Evolutionary conservation across 2,888 invertebrate species (phyloP).

Genomic region (Electrophaes corylata): DNA sequence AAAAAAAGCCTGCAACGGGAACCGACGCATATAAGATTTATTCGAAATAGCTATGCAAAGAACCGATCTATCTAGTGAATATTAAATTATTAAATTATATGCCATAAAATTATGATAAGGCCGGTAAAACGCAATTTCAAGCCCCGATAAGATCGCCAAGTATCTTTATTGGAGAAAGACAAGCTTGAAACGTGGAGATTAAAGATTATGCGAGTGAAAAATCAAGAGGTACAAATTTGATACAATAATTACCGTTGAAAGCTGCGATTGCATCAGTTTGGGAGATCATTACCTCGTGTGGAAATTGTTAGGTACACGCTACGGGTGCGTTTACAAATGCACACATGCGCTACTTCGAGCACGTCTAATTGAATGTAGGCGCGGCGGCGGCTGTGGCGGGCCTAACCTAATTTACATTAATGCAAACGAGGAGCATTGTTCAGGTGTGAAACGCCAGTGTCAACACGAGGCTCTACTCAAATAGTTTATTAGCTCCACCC

Average conservation of each 20-base stretch:
- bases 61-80: slow-evolving; percentile 24
- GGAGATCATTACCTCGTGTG: slow-evolving; percentile 56
- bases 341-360: slow-evolving; percentile 77
- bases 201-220: slow-evolving; percentile 29
- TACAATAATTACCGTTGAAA: slow-evolving; percentile 39
- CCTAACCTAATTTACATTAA: slow-evolving; percentile 84
- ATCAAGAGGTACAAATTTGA: slow-evolving; percentile 25
- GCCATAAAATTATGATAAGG: slow-evolving; percentile 40
- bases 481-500: slow-evolving; percentile 84
- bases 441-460: slow-evolving; percentile 84
- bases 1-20: slow-evolving; percentile 5
- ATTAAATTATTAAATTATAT: slow-evolving; percentile 36
- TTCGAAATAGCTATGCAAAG: slow-evolving; percentile 22
- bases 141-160: slow-evolving; percentile 34
- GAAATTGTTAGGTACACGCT: slow-evolving; percentile 57
- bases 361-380: slow-evolving; percentile 82
- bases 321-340: slow-evolving; percentile 67
- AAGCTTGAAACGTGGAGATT: slow-evolving; percentile 30
- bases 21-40: slow-evolving; percentile 14
- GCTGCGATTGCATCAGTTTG: slow-evolving; percentile 53
- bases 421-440: slow-evolving; percentile 84
- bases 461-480: slow-evolving; percentile 81
- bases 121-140: slow-evolving; percentile 35
- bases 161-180: slow-evolving; percentile 38
- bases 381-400: slow-evolving; percentile 66